Evolutionary conservation across 2,888 invertebrate species (phyloP).

Genomic region (Eledona agricola): DNA sequence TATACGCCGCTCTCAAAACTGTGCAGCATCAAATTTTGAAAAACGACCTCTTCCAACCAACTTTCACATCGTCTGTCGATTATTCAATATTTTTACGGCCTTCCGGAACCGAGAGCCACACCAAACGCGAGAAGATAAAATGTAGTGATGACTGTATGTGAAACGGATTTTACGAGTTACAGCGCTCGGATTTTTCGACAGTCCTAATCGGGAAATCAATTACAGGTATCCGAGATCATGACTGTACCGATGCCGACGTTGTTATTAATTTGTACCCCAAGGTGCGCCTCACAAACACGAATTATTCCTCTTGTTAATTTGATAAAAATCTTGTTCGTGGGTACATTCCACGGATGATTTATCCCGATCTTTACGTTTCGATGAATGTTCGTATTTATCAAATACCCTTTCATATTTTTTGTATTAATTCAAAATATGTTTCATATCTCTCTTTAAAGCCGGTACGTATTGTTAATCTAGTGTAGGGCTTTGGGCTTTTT

Average conservation of each 20-base stretch:
- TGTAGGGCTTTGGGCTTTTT: no score
- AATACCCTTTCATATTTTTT: no score
- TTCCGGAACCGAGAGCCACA: no score
- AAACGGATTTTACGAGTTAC: no score
- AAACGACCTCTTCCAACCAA: constrained; percentile 14
- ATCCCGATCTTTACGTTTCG: constrained; percentile 20
- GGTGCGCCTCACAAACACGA: constrained; percentile 32
- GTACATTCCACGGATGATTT: constrained; percentile 25
- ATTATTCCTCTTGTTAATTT: constrained; percentile 30
- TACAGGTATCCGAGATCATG: constrained; percentile 22
- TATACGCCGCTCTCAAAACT: constrained; percentile 43
- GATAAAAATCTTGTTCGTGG: constrained; percentile 27
- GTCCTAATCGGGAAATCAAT: no score
- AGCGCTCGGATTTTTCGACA: no score
- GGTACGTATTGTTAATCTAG: no score
- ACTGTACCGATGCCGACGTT: constrained; percentile 12
- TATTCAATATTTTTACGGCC: constrained; percentile 30
- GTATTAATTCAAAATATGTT: no score
- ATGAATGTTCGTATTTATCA: no score
- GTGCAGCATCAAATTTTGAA: constrained; percentile 24
- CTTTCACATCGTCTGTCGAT: constrained; percentile 31
- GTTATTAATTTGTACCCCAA: constrained; percentile 29
- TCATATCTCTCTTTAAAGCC: no score
- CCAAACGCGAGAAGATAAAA: constrained; percentile 20
- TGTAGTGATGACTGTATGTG: constrained; percentile 16